phyloP scores from a whole-genome alignment of 1,140 invertebrate species.

The Steinernema khuongi region DNA sequence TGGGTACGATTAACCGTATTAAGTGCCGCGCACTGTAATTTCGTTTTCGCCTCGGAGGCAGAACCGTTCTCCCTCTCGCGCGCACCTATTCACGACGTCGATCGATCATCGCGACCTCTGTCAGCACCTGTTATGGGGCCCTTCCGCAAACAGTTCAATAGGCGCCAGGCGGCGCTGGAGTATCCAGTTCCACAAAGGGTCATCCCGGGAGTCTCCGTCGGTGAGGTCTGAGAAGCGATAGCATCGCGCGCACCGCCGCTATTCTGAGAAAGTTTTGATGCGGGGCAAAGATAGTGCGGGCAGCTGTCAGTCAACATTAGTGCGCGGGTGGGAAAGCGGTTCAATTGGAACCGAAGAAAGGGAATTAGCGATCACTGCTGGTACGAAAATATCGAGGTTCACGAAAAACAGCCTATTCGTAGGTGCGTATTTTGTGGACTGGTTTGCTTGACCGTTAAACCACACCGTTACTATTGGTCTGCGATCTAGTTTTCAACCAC shows the following conservation, averaged over 20 bases:
- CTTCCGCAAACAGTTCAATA: background rate
- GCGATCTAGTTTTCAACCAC: no score
- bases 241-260: conserved; percentile 4
- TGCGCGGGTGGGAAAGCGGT: no score
- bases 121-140: conserved; percentile 6
- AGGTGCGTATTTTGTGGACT: no score
- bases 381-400: no score
- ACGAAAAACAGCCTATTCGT: no score
- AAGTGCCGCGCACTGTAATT: background rate
- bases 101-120: conserved; percentile 1
- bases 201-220: background rate
- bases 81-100: background rate
- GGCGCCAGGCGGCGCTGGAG: background rate
- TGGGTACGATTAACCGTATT: conserved; percentile 7
- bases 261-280: background rate
- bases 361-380: no score
- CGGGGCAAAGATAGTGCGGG: background rate
- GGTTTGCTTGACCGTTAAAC: no score
- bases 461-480: no score
- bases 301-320: background rate
- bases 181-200: background rate
- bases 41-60: background rate
- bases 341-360: no score
- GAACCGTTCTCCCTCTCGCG: conserved; percentile 10
- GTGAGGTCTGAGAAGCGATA: background rate